Conservation (phyloP, 2,113 vertebrate genomes). For the Falco punctatus region DNA sequence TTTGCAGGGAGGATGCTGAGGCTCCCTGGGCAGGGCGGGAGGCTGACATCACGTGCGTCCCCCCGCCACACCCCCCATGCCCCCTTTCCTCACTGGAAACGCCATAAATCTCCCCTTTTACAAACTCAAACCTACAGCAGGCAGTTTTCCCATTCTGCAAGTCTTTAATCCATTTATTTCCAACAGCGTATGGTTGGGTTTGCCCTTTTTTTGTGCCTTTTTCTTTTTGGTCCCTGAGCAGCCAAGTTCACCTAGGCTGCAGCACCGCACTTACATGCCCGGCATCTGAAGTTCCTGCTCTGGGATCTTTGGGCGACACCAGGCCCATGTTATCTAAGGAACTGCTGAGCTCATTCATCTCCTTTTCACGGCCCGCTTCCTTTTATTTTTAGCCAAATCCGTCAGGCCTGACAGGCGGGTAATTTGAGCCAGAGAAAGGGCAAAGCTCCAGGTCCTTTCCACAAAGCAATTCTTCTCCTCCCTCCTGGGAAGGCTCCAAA, state of each 20-base stretch:
- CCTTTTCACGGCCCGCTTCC: slow-evolving; percentile 85
- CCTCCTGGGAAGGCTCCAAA: slow-evolving; percentile 85
- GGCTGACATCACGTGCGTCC: slow-evolving; percentile 73
- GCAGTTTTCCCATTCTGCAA: background rate
- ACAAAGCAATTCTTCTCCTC: slow-evolving; percentile 88
- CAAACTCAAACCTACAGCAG: background rate
- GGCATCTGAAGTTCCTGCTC: slow-evolving; percentile 75
- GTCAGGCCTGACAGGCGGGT: slow-evolving; percentile 91
- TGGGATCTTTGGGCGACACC: slow-evolving; percentile 73
- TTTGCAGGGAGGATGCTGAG: slow-evolving; percentile 72
- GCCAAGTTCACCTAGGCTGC: slow-evolving; percentile 35
- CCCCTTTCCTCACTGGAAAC: background rate
- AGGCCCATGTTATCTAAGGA: slow-evolving; percentile 78
- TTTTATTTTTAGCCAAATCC: slow-evolving; percentile 97
- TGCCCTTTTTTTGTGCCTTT: background rate
- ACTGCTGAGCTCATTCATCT: slow-evolving; percentile 87
- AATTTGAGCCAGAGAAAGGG: slow-evolving; percentile 89
- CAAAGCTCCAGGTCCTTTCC: slow-evolving; percentile 85
- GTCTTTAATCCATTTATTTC: slow-evolving; percentile 23
- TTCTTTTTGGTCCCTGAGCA: background rate
- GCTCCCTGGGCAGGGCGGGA: slow-evolving; percentile 68
- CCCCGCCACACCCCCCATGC: background rate
- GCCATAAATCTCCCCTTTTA: background rate
- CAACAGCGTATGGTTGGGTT: background rate
- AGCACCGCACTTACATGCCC: slow-evolving; percentile 14